Conservation (phyloP, 1,140 invertebrate species). For the Luehdorfia chinensis region DNA sequence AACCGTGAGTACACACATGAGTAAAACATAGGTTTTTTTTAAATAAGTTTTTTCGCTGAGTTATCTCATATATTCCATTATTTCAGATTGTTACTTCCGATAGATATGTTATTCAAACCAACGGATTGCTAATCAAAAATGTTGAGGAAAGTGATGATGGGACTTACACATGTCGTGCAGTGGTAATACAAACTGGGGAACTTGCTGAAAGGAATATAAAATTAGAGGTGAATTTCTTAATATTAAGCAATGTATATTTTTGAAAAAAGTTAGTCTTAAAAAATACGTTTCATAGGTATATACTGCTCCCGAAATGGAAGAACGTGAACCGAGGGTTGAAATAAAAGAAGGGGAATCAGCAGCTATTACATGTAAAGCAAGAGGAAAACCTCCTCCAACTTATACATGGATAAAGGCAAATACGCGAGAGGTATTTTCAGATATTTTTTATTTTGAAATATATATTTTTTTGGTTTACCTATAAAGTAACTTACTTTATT, state of each 20-base stretch:
- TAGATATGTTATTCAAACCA: constrained; percentile 85
- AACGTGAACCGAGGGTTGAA: constrained; percentile 77
- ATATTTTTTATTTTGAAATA: constrained; percentile 2
- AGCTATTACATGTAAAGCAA: constrained; percentile 85
- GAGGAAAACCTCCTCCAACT: constrained; percentile 88
- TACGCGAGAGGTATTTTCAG: constrained; percentile 71
- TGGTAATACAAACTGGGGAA: constrained; percentile 88
- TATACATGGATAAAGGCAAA: constrained; percentile 88
- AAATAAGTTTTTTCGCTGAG: constrained; percentile 2
- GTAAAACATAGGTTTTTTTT: constrained; percentile 1
- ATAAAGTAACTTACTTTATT: constrained; percentile 22
- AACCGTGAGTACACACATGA: constrained; percentile 57
- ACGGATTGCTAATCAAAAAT: constrained; percentile 88
- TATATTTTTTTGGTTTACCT: constrained; percentile 12
- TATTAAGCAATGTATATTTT: background rate
- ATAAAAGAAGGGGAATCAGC: constrained; percentile 88
- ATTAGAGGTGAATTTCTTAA: constrained; percentile 81
- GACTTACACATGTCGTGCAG: constrained; percentile 89
- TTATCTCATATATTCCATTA: constrained; percentile 13
- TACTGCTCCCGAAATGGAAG: constrained; percentile 84
- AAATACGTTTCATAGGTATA: constrained; percentile 80
- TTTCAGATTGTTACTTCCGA: constrained; percentile 79
- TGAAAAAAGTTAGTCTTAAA: background rate
- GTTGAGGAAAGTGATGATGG: constrained; percentile 90
- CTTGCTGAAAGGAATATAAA: constrained; percentile 85